These are phyloP conservation scores for Mormyrus iriodes DNA, from an alignment of 2,113 vertebrate species.

Conservation along the genomic window DNA sequence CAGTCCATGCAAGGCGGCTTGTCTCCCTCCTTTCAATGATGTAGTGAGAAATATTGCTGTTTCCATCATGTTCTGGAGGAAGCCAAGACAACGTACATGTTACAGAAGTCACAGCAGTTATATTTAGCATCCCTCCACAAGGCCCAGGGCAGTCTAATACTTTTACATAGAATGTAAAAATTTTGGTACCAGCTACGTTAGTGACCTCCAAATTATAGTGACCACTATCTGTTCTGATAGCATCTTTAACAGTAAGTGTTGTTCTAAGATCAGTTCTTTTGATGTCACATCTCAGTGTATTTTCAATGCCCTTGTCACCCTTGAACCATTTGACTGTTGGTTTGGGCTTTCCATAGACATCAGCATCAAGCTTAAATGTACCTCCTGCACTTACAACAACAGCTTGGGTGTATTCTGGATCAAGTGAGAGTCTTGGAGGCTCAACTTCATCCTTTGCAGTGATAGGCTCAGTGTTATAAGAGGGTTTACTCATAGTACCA, in stretches of 20 bases:
- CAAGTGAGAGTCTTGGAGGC: slow-evolving; percentile 87
- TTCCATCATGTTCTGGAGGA: slow-evolving; percentile 79
- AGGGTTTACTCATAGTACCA: slow-evolving; percentile 86
- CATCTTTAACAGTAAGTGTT: slow-evolving; percentile 84
- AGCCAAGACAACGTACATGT: slow-evolving; percentile 84
- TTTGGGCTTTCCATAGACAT: slow-evolving; percentile 83
- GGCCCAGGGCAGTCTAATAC: slow-evolving; percentile 84
- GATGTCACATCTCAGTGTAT: slow-evolving; percentile 79
- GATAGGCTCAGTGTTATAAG: slow-evolving; percentile 92
- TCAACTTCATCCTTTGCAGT: slow-evolving; percentile 86
- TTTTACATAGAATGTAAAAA: slow-evolving; percentile 79
- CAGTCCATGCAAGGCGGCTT: slow-evolving; percentile 77
- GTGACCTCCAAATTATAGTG: slow-evolving; percentile 79
- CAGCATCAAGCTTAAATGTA: slow-evolving; percentile 87
- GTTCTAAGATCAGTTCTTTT: slow-evolving; percentile 85
- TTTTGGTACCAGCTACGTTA: slow-evolving; percentile 86
- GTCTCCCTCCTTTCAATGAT: slow-evolving; percentile 82
- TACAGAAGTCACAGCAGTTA: slow-evolving; percentile 82
- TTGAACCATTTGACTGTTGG: slow-evolving; percentile 89
- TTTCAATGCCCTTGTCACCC: slow-evolving; percentile 82
- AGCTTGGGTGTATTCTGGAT: slow-evolving; percentile 85
- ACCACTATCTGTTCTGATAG: slow-evolving; percentile 80
- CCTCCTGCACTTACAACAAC: slow-evolving; percentile 85
- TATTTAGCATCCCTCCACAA: slow-evolving; percentile 78
- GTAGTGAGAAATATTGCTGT: slow-evolving; percentile 78